These are phyloP conservation scores for Lissonota sp. DNA, from an alignment of 2,888 invertebrate genomes.

Conservation along the genomic window DNA sequence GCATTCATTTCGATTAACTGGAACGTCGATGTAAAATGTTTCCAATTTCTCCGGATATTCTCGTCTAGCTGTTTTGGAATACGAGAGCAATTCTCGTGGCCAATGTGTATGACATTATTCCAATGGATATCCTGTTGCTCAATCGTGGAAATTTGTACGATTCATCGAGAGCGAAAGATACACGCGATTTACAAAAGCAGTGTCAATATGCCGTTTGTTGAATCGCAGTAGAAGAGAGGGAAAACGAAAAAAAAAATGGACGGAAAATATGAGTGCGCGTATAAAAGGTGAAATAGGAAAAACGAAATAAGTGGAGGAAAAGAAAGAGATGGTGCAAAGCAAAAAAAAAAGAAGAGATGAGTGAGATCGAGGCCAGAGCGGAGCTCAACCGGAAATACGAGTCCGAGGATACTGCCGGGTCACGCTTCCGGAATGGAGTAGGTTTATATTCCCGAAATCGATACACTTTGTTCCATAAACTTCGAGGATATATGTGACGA, in stretches of 20 bases:
- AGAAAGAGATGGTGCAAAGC: too few relatives aligned
- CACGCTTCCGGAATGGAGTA: constrained; percentile 64
- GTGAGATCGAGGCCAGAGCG: background rate
- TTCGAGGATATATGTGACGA: background rate
- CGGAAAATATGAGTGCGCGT: constrained; percentile 8
- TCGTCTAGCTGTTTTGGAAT: too few relatives aligned
- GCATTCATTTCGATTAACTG: too few relatives aligned
- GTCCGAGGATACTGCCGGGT: constrained; percentile 59
- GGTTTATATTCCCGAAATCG: constrained; percentile 44
- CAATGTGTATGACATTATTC: too few relatives aligned
- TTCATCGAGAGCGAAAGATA: constrained; percentile 1
- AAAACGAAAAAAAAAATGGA: constrained; percentile 24
- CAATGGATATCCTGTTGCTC: too few relatives aligned
- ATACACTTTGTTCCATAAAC: constrained; percentile 31
- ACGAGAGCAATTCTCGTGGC: too few relatives aligned
- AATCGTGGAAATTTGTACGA: background rate
- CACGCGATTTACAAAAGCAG: too few relatives aligned
- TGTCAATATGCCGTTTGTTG: too few relatives aligned
- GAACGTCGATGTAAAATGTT: too few relatives aligned
- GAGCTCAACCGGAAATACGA: constrained; percentile 57
- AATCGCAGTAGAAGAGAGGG: too few relatives aligned
- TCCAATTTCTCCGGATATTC: too few relatives aligned
- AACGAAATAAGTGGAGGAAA: constrained; percentile 7
- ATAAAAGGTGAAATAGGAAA: background rate
- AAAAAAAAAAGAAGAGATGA: constrained; percentile 26